phyloP scores from a whole-genome alignment of 2,113 vertebrate species.

The Galeopterus variegatus region DNA sequence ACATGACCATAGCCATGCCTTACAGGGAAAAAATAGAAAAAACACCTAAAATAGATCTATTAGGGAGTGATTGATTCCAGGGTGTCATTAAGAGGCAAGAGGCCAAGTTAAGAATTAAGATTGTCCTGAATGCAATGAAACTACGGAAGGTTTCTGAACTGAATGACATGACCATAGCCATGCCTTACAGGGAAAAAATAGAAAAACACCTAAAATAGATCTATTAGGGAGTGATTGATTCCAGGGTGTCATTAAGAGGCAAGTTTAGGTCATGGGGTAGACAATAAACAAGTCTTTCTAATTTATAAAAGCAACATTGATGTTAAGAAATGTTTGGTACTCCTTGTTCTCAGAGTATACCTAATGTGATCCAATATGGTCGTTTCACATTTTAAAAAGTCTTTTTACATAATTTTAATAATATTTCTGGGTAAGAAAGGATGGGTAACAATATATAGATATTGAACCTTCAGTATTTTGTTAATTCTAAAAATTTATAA shows the following conservation, averaged over 20 bases:
- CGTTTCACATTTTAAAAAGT: neutral
- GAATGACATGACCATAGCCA: neutral
- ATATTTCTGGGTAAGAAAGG: neutral
- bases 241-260: neutral
- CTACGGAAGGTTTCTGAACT: neutral
- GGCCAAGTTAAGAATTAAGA: too few species aligned
- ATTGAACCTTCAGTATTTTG: neutral
- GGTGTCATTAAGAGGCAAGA: neutral
- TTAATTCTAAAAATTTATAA: neutral
- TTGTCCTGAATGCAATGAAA: neutral
- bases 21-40: neutral
- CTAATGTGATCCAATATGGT: neutral
- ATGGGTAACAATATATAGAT: neutral
- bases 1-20: neutral
- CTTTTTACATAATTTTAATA: neutral
- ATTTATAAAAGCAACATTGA: neutral
- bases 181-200: neutral
- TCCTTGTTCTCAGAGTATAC: neutral
- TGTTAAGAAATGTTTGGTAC: neutral
- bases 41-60: neutral
- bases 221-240: neutral
- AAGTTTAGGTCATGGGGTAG: neutral
- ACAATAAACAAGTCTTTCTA: neutral
- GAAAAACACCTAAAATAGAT: neutral
- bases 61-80: neutral